Conservation (phyloP, 2,888 invertebrate genomes). For the Ganaspis brasiliensis region DNA sequence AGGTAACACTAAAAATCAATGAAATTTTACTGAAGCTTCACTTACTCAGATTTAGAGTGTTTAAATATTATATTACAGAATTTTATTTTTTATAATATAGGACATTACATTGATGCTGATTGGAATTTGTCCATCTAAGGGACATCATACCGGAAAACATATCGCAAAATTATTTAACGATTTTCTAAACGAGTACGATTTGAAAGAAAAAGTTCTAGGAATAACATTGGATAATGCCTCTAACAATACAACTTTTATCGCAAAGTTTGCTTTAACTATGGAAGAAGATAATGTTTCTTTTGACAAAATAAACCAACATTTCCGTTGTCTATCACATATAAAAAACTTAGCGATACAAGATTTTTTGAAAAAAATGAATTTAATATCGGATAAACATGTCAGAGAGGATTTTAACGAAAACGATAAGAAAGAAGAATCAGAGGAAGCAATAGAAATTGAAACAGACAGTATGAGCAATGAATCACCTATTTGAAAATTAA, state of each 20-base stretch:
- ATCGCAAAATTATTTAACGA: neutral
- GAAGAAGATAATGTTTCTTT: slow-evolving; percentile 42
- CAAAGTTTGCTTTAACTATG: slow-evolving; percentile 10
- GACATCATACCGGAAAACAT: neutral
- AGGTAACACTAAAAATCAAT: neutral
- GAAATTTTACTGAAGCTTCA: too few species aligned
- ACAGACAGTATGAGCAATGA: slow-evolving; percentile 27
- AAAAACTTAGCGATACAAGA: slow-evolving; percentile 67
- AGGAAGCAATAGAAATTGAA: slow-evolving; percentile 16
- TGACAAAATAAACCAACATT: slow-evolving; percentile 64
- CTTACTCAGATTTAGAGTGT: neutral
- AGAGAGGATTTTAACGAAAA: slow-evolving; percentile 46
- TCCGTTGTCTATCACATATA: slow-evolving; percentile 67
- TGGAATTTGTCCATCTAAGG: neutral
- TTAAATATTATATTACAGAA: too few species aligned
- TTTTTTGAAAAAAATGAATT: slow-evolving; percentile 64
- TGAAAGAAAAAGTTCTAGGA: slow-evolving; percentile 22
- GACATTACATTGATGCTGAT: neutral
- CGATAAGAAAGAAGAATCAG: slow-evolving; percentile 24
- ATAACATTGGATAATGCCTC: slow-evolving; percentile 44
- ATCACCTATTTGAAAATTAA: slow-evolving; percentile 52
- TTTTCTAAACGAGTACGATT: neutral
- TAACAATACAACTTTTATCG: slow-evolving; percentile 42
- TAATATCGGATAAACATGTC: too few species aligned
- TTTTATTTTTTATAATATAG: neutral